phyloP scores from a whole-genome alignment of 2,113 vertebrate genomes.

The cat (Felis catus) region DNA sequence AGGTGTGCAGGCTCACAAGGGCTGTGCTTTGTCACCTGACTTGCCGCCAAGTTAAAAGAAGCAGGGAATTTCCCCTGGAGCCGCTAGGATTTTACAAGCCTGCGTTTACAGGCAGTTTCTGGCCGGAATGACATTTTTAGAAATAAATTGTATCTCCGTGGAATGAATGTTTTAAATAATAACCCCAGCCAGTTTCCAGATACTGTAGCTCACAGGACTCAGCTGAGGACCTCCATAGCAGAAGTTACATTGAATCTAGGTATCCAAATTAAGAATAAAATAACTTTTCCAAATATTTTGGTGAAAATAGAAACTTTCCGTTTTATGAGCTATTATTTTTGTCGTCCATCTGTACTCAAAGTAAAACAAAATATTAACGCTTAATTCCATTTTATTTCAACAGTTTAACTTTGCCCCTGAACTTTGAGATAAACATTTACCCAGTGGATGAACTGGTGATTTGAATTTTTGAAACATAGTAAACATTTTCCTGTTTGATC shows the following conservation, averaged over 20 bases:
- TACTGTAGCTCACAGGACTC: not conserved
- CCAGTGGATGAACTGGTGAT: slow-evolving; percentile 67
- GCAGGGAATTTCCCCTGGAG: not conserved
- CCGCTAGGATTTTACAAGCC: not conserved
- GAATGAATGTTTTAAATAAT: slow-evolving; percentile 69
- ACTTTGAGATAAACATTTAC: slow-evolving; percentile 80
- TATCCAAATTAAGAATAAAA: slow-evolving; percentile 71
- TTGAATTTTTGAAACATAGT: slow-evolving; percentile 61
- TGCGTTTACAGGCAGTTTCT: not conserved
- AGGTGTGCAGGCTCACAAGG: fast-evolving
- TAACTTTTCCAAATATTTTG: slow-evolving; percentile 77
- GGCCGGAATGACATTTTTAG: not conserved
- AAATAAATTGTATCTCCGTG: slow-evolving; percentile 47
- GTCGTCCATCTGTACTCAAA: slow-evolving; percentile 70
- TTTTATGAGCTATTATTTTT: slow-evolving; percentile 79
- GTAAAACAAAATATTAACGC: slow-evolving; percentile 83
- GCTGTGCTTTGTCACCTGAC: not conserved
- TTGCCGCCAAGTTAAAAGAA: fast-evolving
- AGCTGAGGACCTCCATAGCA: not conserved
- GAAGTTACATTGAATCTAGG: slow-evolving; percentile 19
- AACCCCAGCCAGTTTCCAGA: slow-evolving; percentile 48
- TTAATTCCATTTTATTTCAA: slow-evolving; percentile 83
- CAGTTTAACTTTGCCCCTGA: slow-evolving; percentile 79
- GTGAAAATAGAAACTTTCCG: slow-evolving; percentile 73
- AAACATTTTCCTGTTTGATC: slow-evolving; percentile 70